These are phyloP conservation scores for Resseliella maxima DNA, from an alignment of 2,888 invertebrate genomes.

Conservation along the genomic window DNA sequence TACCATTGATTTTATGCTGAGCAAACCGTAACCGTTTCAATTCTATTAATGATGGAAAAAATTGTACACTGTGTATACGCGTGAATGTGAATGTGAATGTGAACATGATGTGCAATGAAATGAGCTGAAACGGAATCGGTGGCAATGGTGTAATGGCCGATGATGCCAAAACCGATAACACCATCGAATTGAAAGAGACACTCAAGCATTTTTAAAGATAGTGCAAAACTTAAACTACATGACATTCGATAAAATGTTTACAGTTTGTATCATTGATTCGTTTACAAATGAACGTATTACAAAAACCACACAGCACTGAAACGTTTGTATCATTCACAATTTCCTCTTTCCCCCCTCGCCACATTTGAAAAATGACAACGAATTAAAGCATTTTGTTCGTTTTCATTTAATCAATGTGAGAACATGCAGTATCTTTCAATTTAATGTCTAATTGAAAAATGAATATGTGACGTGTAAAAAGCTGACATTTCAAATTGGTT, in stretches of 20 bases:
- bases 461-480: slow-evolving; percentile 20
- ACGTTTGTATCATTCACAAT: not conserved
- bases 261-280: not conserved
- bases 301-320: not conserved
- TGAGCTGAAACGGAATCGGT: not conserved
- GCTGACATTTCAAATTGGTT: slow-evolving; percentile 1
- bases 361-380: not conserved
- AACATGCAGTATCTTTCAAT: not conserved
- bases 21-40: not conserved
- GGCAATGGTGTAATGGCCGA: not conserved
- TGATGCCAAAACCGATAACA: slow-evolving; percentile 32
- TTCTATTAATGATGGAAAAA: not conserved
- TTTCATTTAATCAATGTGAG: slow-evolving; percentile 2
- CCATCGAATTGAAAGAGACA: not conserved
- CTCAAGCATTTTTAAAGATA: not conserved
- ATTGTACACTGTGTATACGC: too few species aligned
- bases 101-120: slow-evolving; percentile 42
- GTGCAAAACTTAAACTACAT: not conserved
- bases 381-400: not conserved
- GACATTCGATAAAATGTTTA: slow-evolving; percentile 4
- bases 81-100: too few species aligned
- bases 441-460: not conserved
- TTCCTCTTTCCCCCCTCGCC: not conserved
- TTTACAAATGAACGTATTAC: not conserved
- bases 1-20: not conserved